phyloP scores from a whole-genome alignment of 1,140 invertebrate species.

The Coenobita brevimanus region DNA sequence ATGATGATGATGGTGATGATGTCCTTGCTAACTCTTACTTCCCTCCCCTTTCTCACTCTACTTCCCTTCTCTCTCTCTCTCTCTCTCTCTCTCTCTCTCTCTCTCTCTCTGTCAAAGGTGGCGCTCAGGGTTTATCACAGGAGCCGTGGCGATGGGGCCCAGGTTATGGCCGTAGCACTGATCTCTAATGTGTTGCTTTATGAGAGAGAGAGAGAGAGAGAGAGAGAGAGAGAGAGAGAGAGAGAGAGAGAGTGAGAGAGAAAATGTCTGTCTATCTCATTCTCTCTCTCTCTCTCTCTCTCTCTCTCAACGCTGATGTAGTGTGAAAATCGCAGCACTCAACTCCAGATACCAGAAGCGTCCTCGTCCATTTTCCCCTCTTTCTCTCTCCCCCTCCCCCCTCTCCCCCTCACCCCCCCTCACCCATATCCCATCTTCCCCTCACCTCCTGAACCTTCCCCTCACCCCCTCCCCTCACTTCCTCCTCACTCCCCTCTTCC shows the following conservation, averaged over 20 bases:
- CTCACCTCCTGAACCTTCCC: not conserved
- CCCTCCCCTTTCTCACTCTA: not conserved
- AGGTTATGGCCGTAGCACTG: too few relatives aligned
- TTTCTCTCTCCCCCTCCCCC: too few relatives aligned
- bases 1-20: too few relatives aligned
- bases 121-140: not conserved
- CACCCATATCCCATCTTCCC: not conserved
- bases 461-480: conserved; percentile 15
- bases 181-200: too few relatives aligned
- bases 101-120: not conserved
- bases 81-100: not conserved
- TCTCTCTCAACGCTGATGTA: too few relatives aligned
- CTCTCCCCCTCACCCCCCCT: conserved; percentile 1
- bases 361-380: too few relatives aligned
- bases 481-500: not conserved
- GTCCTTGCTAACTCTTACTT: too few relatives aligned
- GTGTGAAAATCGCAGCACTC: too few relatives aligned
- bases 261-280: too few relatives aligned
- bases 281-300: too few relatives aligned
- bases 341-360: too few relatives aligned
- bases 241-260: not conserved
- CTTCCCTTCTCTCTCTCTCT: not conserved
- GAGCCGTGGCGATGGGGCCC: not conserved
- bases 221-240: conserved; percentile 29
- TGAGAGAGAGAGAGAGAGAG: too few relatives aligned